Conservation (phyloP, 2,797 vertebrate species). For the Protonibea diacanthus region DNA sequence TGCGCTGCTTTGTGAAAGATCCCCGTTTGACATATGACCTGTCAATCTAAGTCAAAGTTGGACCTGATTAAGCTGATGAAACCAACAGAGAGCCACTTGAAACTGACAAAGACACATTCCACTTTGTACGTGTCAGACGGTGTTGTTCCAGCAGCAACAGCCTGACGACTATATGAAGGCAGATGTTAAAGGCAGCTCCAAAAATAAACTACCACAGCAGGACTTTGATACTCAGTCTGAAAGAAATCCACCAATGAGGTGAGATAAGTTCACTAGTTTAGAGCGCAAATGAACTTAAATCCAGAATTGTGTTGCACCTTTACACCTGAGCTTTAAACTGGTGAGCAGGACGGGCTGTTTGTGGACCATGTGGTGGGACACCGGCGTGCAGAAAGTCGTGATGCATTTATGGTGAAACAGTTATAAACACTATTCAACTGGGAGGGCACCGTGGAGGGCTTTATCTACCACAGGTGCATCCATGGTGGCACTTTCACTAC, state of each 20-base stretch:
- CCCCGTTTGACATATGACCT: constrained; percentile 51
- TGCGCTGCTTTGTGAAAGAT: constrained; percentile 44
- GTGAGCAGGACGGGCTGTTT: too few species aligned
- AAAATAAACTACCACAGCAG: constrained; percentile 53
- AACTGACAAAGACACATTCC: constrained; percentile 59
- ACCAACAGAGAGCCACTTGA: constrained; percentile 66
- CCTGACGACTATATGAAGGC: constrained; percentile 52
- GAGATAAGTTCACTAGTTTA: constrained; percentile 50
- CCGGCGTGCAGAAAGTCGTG: too few species aligned
- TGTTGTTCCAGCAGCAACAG: constrained; percentile 54
- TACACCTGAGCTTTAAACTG: constrained; percentile 29
- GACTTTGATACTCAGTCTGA: constrained; percentile 45
- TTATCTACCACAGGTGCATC: too few species aligned
- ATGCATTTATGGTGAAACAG: too few species aligned
- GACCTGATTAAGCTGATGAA: constrained; percentile 68
- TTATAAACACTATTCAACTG: too few species aligned
- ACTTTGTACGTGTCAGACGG: constrained; percentile 56
- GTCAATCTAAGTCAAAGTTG: constrained; percentile 55
- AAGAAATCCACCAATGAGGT: constrained; percentile 33
- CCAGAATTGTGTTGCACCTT: constrained; percentile 42
- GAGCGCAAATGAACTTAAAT: constrained; percentile 50
- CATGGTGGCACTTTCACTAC: too few species aligned
- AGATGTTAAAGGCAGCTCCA: constrained; percentile 46
- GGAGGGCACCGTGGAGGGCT: too few species aligned
- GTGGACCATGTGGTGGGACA: too few species aligned